phyloP scores from a whole-genome alignment of 2,113 vertebrate genomes.

The Calidris pugnax region DNA sequence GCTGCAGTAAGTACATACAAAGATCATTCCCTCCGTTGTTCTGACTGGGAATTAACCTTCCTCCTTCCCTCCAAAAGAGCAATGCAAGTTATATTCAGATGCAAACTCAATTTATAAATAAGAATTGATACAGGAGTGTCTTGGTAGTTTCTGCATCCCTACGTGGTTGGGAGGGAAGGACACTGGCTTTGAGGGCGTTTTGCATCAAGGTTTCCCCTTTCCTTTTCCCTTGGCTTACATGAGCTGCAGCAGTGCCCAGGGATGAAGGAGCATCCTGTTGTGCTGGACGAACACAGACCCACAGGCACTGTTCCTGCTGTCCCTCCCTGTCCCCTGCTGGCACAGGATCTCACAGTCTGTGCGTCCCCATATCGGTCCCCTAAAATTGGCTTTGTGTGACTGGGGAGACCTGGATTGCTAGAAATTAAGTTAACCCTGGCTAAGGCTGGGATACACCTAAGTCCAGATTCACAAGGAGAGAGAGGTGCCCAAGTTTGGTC shows the following conservation, averaged over 20 bases:
- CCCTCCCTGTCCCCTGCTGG: neutral
- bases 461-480: neutral
- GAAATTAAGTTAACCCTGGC: neutral
- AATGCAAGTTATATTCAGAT: accelerated
- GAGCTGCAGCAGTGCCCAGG: neutral
- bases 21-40: neutral
- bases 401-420: neutral
- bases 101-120: neutral
- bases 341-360: neutral
- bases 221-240: neutral
- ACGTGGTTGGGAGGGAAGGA: accelerated
- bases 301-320: neutral
- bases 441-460: neutral
- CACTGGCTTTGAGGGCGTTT: neutral
- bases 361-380: neutral
- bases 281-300: neutral
- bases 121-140: neutral
- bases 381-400: neutral
- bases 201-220: neutral
- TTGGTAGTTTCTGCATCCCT: neutral
- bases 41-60: neutral
- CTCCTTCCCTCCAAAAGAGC: neutral
- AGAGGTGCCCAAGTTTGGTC: neutral
- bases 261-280: neutral
- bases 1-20: neutral